Evolutionary conservation across 30 jellyfish, hydroid and myxozoan species (phyloP).

Genomic region (Hydractinia symbiolongicarpus): DNA sequence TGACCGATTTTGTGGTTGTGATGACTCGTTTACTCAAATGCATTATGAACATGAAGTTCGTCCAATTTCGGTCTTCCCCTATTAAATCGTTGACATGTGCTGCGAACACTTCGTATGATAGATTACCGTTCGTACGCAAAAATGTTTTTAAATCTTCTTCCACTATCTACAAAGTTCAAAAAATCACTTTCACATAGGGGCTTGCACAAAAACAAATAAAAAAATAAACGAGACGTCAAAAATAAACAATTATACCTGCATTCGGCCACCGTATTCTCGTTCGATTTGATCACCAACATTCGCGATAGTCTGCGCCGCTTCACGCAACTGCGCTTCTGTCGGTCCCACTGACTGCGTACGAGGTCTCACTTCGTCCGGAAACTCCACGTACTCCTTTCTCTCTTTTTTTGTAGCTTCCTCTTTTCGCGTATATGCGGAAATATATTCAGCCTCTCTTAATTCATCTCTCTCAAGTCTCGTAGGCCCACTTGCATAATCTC

Average conservation of each 20-base stretch:
- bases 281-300: slow-evolving; percentile 30
- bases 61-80: slow-evolving; percentile 23
- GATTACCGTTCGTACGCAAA: neutral
- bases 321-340: slow-evolving; percentile 18
- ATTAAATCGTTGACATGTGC: slow-evolving; percentile 22
- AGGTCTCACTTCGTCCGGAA: neutral
- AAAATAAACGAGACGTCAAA: neutral
- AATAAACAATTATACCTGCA: neutral
- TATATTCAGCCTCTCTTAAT: no score
- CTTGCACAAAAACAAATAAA: neutral
- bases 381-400: neutral
- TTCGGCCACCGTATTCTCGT: slow-evolving; percentile 13
- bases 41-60: slow-evolving; percentile 16
- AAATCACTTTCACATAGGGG: neutral
- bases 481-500: no score
- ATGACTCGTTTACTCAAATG: slow-evolving; percentile 30
- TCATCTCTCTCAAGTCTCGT: no score
- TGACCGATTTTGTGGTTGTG: neutral
- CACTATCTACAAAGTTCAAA: neutral
- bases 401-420: no score
- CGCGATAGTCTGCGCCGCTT: slow-evolving; percentile 20
- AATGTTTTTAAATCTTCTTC: neutral
- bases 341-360: slow-evolving; percentile 24
- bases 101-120: slow-evolving; percentile 31
- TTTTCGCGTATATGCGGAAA: no score